Base-by-base conservation (phyloP, 2,797 vertebrate species). In the Rhinella marina region DNA sequence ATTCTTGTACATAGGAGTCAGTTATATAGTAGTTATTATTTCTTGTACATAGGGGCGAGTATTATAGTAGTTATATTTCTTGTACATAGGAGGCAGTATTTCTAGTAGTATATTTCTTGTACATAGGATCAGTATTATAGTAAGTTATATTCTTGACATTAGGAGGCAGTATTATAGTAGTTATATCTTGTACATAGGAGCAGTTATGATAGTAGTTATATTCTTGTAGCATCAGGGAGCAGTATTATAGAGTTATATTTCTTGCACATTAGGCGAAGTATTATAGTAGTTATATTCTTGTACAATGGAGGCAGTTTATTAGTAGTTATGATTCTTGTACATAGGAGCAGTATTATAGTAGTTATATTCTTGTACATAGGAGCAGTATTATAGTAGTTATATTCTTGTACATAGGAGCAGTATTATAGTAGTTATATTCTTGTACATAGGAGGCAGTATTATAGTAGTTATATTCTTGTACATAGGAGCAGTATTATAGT, bases 171-270 rank as follows among this genome's bases (percentile, higher is more conserved):
- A 70, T 70, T 70, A 70, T 70, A 70, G 68, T 70, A 70, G 68
- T 70, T 70, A 70, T 70, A 70, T 73, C 70, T 48, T 73, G 70
- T 73, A 73, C 17, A 72, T 32, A 72, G 68, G 14, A 19, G 66
- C 66, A 68, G 66, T 68, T n/a, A 68, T 68, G 29, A 29, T 68
- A 68, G 66, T 29, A 68, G 66, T 68, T 70, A 70, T 70, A 70
- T 70, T 70, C 27, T 19, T 70, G 68, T 70, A 70, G n/a, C 8
- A 70, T 70, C n/a, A 70, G 68, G 68, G 6, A 3, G 68, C 68
- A 70, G 68, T 70, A 70, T 70, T 70, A 70, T 29, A 70, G 68
- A 70, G 68, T 70, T 70, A 70, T 70, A 32, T 70, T 70, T 70
- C 68, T 19, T 70, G 68, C 32, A 70, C n/a, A 70, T 70, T 70